Percentiles rank a stretch among this genome's conserved stretches.
Conservation (phyloP, 1,140 invertebrate species). For the Aphelenchoides besseyi region DNA sequence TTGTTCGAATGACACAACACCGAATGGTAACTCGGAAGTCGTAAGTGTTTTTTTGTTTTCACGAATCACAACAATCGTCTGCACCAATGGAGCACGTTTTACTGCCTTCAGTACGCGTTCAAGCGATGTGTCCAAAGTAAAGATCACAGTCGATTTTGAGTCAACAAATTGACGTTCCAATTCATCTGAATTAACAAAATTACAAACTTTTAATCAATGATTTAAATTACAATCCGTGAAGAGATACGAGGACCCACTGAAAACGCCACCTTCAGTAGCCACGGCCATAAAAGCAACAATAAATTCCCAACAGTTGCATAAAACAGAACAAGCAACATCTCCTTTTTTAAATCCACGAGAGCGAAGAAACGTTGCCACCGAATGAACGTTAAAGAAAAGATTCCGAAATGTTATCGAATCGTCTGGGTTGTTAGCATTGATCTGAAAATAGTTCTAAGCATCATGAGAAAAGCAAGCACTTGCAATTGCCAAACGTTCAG, state of each 20-base stretch:
- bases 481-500: neutral
- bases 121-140: slow-evolving; percentile 70
- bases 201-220: no score
- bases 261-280: neutral
- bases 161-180: slow-evolving; percentile 71
- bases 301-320: slow-evolving; percentile 24
- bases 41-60: neutral
- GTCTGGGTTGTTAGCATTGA: slow-evolving; percentile 16
- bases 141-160: slow-evolving; percentile 70
- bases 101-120: slow-evolving; percentile 66
- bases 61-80: slow-evolving; percentile 15
- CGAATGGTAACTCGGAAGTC: slow-evolving; percentile 4
- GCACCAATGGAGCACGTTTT: slow-evolving; percentile 33
- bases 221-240: slow-evolving; percentile 27
- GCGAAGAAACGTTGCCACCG: slow-evolving; percentile 12
- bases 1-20: slow-evolving; percentile 2
- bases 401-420: slow-evolving; percentile 19
- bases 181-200: slow-evolving; percentile 68
- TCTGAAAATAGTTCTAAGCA: neutral
- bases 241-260: slow-evolving; percentile 2
- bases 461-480: neutral
- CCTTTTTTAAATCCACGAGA: slow-evolving; percentile 2
- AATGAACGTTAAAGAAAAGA: slow-evolving; percentile 1
- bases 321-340: slow-evolving; percentile 6
- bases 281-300: neutral